Evolutionary conservation across 1,140 invertebrate species (phyloP), one percentile per base, ranked within the genome.

Genomic region (Anastatus disparis): DNA sequence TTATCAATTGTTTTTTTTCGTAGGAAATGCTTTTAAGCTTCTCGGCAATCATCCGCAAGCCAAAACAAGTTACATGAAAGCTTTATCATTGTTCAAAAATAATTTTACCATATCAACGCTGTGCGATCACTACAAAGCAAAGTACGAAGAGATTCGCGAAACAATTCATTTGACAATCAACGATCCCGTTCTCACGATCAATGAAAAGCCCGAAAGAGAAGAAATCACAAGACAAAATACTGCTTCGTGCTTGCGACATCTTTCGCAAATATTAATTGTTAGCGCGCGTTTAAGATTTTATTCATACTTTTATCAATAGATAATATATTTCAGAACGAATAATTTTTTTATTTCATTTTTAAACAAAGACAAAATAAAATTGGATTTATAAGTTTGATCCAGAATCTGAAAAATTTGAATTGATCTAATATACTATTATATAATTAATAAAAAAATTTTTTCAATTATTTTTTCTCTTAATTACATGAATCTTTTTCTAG

Each of bases 21-120:
- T 56, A 81, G 79, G 79, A 2, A 78, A 80, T 20, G 78, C 77
- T 2, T 52, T 75, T n/a, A 7, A 35, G 0, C 50, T 50, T 6
- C 46, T 75, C 1, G 79, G 79, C 15, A 74, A 77, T 53, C 75
- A 72, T 35, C 44, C 20, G 0, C 68, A 77, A 53, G 79, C 77
- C 13, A 67, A 72, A 24, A 75, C 50, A 1, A 76, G 55, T 38
- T 81, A 75, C 8, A 15, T 20, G 1, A 64, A 73, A 7, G 78
- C 74, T 4, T 27, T 76, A 15, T 22, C 42, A 6, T 12, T 75
- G 2, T 62, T 53, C 27, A 59, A 59, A 7, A 6, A 31, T n/a
- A 44, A 66, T 20, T 66, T 71, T 27, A 56, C 4, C 3, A 12
- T 8, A 0, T 22, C n/a, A 2, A 53, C 40, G 31, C 3, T 2